A percentile compares a stretch with the other conserved stretches of the same genome.
Conservation (phyloP, 92 coral and sea anemone genomes). For the Scolanthus callimorphus region DNA sequence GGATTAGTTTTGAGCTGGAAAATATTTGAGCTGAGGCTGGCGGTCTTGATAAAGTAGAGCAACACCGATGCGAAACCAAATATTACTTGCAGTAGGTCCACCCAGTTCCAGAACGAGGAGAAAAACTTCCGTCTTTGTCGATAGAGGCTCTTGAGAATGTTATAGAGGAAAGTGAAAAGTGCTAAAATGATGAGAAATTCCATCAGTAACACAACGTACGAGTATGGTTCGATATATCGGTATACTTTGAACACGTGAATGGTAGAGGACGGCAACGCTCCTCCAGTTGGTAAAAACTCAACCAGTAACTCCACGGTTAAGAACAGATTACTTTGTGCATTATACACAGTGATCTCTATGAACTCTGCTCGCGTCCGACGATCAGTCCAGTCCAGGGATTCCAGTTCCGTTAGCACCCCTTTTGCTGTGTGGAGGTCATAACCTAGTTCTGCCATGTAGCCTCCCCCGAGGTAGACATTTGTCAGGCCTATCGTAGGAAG, state of each 20-base stretch:
- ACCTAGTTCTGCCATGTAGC: conserved; percentile 81
- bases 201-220: conserved; percentile 32
- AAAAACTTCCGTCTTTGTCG: conserved; percentile 38
- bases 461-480: conserved; percentile 70
- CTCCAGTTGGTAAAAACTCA: conserved; percentile 62
- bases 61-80: no score
- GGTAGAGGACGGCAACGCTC: conserved; percentile 22
- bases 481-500: conserved; percentile 60
- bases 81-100: no score
- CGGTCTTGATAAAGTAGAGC: no score
- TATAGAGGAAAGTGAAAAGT: conserved; percentile 39
- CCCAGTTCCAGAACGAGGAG: no score
- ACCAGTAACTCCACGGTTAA: conserved; percentile 41
- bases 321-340: conserved; percentile 54
- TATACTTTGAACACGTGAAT: conserved; percentile 58
- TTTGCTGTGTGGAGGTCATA: conserved; percentile 56
- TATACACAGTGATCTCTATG: conserved; percentile 52
- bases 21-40: no score
- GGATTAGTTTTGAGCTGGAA: no score
- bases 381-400: conserved; percentile 48
- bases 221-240: conserved; percentile 36
- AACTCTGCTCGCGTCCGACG: conserved; percentile 53
- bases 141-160: conserved; percentile 44
- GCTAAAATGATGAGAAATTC: conserved; percentile 57
- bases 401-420: conserved; percentile 43